Percentiles rank a stretch among this genome's conserved stretches.
Conservation (phyloP, 2,888 invertebrate species). For the Nesidiocoris tenuis region DNA sequence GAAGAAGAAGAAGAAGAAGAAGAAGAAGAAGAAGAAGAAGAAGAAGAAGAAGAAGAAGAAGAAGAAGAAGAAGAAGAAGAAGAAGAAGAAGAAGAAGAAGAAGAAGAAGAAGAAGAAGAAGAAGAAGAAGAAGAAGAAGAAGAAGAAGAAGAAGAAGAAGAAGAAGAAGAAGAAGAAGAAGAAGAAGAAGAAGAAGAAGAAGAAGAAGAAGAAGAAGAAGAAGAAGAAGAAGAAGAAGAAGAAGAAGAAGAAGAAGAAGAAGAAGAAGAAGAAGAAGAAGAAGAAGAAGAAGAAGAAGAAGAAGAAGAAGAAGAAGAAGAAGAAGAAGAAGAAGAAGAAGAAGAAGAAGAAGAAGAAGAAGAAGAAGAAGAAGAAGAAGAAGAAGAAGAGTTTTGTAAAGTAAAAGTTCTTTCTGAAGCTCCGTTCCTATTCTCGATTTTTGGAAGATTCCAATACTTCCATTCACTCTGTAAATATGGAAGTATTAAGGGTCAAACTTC, state of each 20-base stretch:
- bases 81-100: background rate
- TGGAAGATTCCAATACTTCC: too few species aligned
- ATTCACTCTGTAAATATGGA: too few species aligned
- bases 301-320: conserved; percentile 54
- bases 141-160: too few species aligned
- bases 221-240: too few species aligned
- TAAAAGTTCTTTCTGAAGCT: too few species aligned
- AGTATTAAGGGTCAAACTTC: too few species aligned
- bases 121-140: too few species aligned
- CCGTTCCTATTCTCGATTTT: too few species aligned
- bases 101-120: too few species aligned
- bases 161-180: too few species aligned
- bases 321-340: conserved; percentile 56
- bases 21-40: conserved; percentile 53
- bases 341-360: conserved; percentile 57
- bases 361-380: conserved; percentile 55
- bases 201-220: conserved; percentile 52
- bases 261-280: too few species aligned
- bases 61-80: background rate
- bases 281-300: conserved; percentile 53
- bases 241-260: too few species aligned
- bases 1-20: conserved; percentile 54
- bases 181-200: conserved; percentile 44
- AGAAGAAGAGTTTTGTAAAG: conserved; percentile 55
- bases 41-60: conserved; percentile 19